Percentiles rank a stretch among this genome's conserved stretches.
phyloP scores from a whole-genome alignment of 2,797 vertebrate species.

The Falco novaeseelandiae region DNA sequence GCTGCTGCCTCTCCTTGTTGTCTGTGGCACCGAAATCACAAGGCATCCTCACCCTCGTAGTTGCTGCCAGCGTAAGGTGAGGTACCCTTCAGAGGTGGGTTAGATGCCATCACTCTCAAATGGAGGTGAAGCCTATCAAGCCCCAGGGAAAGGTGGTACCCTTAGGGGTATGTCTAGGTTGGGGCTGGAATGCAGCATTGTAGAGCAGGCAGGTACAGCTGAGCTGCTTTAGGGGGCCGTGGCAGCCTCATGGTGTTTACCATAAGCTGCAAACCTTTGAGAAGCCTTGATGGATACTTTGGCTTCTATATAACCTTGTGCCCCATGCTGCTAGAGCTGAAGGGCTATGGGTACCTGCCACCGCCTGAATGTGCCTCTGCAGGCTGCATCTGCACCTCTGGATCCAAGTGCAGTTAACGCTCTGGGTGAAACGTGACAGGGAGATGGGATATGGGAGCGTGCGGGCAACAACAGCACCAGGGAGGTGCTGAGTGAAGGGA shows the following conservation, averaged over 20 bases:
- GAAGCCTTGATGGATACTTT: background rate
- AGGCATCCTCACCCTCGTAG: background rate
- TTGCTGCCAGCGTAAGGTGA: background rate
- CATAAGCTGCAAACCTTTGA: background rate
- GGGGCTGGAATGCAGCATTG: accelerated
- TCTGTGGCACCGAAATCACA: background rate
- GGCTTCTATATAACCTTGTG: background rate
- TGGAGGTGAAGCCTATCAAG: background rate
- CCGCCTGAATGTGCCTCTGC: background rate
- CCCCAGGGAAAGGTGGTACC: background rate
- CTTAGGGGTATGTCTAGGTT: background rate
- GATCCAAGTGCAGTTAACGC: background rate
- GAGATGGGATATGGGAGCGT: background rate
- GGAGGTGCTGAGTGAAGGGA: background rate
- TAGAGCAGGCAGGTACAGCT: background rate
- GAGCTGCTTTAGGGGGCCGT: background rate
- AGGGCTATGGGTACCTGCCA: background rate
- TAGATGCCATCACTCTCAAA: background rate
- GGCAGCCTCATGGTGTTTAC: background rate
- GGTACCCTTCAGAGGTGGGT: background rate
- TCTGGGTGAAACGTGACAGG: accelerated
- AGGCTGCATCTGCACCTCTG: background rate
- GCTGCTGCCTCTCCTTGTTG: background rate
- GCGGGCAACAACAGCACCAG: background rate
- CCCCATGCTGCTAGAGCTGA: background rate